Base-by-base conservation (phyloP, 1,140 invertebrate species). In the Rhyzopertha dominica region DNA sequence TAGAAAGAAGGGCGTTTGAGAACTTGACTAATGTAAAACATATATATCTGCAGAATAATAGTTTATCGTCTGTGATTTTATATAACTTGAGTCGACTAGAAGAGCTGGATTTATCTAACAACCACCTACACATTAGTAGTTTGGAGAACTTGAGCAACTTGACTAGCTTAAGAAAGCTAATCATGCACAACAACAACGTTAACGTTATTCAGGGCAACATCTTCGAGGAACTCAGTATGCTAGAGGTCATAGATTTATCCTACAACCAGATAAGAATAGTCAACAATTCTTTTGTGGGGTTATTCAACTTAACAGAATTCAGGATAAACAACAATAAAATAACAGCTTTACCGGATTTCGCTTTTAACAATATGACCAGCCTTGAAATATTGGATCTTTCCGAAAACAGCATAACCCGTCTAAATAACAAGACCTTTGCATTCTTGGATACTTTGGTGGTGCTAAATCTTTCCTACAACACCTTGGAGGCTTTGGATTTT, bases 381-480 rank as follows among this genome's bases (percentile, higher is more conserved):
- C 14, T 62, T 28, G 41, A 42, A 48, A 26, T 39, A 22, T 46
- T 62, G 17, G 58, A 62, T 45, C 19, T 62, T 13, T 58, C 58
- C 0, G 17, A 36, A 5, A 62, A 62, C 29, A 38, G 43, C 19
- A 14, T 62, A 23, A 10, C 9, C 4, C 29, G 39, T 22, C 22
- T 40, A 23, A 18, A 43, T 16, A 9, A 8, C 19, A 16, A 44
- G n/a, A 39, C 35, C 5, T 59, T 63, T 40, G 14, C 43, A 10
- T 43, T 51, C 23, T 36, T 65, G 23, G 25, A 44, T 7, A 54
- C 53, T 49, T 50, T 65, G 31, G 46, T 62, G 44, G 19, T 44
- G 3, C 47, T 65, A 5, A 63, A 65, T 49, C 38, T 65, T 23
- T 61, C 59, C 4, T 23, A 55, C 25, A 65, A 65, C 34, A 16